A percentile compares a stretch with the other conserved stretches of the same genome.
Conservation (phyloP, 2,113 vertebrate genomes). For the Erythrolamprus reginae region DNA sequence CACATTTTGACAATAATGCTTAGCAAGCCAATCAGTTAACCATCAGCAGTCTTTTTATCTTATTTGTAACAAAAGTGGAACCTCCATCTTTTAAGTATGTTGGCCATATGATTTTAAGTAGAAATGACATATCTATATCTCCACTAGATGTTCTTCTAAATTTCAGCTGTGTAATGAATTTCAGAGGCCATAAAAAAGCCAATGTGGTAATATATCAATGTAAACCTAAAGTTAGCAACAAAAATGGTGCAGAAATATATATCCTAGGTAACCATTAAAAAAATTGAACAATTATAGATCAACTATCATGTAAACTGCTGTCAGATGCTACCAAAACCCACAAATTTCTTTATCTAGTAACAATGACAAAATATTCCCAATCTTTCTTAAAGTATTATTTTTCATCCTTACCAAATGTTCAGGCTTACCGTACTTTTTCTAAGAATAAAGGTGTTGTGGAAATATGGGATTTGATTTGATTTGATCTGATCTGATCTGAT, state of each 20-base stretch:
- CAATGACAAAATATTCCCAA: neutral
- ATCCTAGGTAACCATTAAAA: neutral
- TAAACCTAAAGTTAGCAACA: neutral
- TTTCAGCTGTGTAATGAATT: neutral
- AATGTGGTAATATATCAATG: neutral
- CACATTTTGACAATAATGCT: neutral
- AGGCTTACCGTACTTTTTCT: neutral
- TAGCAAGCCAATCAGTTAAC: neutral
- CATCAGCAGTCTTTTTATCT: neutral
- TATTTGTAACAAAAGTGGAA: neutral
- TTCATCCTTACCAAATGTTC: neutral
- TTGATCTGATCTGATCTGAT: too few species aligned
- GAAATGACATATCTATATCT: neutral
- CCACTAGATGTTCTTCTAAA: neutral
- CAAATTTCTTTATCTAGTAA: neutral
- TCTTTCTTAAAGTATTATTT: neutral
- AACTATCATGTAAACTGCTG: neutral
- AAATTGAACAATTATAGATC: neutral
- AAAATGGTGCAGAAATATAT: neutral
- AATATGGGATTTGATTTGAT: too few species aligned
- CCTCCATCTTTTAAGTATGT: neutral
- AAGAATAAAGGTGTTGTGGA: neutral
- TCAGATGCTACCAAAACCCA: neutral
- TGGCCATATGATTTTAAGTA: neutral
- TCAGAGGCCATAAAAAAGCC: neutral